phyloP scores from a whole-genome alignment of 2,113 vertebrate species.

The Cochlearius cochlearius region DNA sequence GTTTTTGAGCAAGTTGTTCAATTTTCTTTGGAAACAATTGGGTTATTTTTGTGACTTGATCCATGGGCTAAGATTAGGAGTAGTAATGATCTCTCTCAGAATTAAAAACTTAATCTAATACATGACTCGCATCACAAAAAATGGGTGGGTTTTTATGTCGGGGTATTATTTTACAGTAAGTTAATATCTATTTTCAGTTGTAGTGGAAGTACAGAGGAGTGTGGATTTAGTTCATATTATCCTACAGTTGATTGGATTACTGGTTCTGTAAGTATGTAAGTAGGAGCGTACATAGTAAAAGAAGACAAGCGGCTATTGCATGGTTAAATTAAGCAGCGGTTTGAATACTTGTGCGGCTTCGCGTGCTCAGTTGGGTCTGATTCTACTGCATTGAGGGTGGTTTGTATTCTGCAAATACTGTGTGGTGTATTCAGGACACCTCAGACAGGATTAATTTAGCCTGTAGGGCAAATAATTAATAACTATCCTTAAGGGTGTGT shows the following conservation, averaged over 20 bases:
- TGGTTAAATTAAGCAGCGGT: neutral
- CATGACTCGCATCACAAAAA: neutral
- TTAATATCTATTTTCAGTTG: neutral
- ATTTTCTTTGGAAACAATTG: neutral
- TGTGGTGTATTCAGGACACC: neutral
- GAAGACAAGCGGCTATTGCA: neutral
- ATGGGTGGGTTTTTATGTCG: neutral
- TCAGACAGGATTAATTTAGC: neutral
- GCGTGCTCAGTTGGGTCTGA: neutral
- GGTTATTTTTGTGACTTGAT: neutral
- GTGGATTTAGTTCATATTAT: neutral
- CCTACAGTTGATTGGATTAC: neutral
- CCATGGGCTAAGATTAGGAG: neutral
- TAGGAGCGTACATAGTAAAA: neutral
- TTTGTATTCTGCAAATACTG: neutral
- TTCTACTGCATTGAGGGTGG: neutral
- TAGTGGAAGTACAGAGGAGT: neutral
- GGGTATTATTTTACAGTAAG: neutral
- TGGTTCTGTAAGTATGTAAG: neutral
- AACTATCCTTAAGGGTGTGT: neutral
- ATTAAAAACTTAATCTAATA: neutral
- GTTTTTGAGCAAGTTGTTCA: neutral
- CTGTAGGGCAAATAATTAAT: neutral
- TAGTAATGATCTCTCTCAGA: neutral
- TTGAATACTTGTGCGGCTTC: neutral